Conservation (phyloP, 2,888 invertebrate species). For the Dascillus cervinus region DNA sequence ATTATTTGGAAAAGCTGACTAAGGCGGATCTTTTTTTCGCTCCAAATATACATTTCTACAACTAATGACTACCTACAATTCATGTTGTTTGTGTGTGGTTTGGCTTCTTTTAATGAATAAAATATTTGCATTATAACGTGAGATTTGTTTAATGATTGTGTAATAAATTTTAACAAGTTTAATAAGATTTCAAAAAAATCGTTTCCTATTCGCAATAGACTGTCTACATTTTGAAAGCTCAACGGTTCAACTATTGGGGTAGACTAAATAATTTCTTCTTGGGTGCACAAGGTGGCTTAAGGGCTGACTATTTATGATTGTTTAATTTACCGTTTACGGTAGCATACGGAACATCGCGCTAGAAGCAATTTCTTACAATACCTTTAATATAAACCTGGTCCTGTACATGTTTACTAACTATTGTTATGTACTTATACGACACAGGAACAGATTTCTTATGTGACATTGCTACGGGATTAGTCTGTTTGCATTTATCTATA, state of each 20-base stretch:
- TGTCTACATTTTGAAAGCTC: not conserved
- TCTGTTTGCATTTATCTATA: conserved; percentile 18
- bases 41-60: too few species aligned
- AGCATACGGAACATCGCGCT: conserved; percentile 19
- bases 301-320: conserved; percentile 30
- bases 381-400: conserved; percentile 10
- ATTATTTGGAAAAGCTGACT: too few species aligned
- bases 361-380: conserved; percentile 20
- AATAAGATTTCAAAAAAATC: too few species aligned
- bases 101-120: too few species aligned
- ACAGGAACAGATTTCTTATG: conserved; percentile 28
- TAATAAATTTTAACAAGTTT: too few species aligned
- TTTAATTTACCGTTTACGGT: conserved; percentile 34
- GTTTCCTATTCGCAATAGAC: not conserved
- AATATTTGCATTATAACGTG: too few species aligned
- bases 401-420: conserved; percentile 27
- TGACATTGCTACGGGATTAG: conserved; percentile 25
- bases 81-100: too few species aligned
- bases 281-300: conserved; percentile 25
- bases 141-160: too few species aligned
- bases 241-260: not conserved
- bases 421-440: conserved; percentile 31
- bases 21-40: too few species aligned
- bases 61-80: too few species aligned
- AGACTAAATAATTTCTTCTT: conserved; percentile 24